Evolutionary conservation across 2,888 invertebrate genomes (phyloP).

Genomic region (Aphodius sticticus): DNA sequence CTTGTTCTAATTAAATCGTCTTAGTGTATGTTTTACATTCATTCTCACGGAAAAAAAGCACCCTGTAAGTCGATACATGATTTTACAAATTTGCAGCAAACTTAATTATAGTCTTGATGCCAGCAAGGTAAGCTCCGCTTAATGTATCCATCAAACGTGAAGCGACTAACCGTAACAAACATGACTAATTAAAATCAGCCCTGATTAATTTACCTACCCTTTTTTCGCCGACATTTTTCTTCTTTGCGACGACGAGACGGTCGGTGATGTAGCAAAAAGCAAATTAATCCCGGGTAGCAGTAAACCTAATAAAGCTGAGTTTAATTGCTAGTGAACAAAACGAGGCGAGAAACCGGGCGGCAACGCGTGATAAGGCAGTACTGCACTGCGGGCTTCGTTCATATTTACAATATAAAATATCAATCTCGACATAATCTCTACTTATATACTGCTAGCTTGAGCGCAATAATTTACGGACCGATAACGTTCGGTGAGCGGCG

Average conservation of each 20-base stretch:
- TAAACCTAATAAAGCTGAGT: background rate
- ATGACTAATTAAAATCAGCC: background rate
- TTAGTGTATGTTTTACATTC: too few species aligned
- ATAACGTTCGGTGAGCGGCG: background rate
- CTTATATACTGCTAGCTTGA: background rate
- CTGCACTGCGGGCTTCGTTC: background rate
- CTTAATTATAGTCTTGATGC: background rate
- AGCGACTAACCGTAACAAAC: background rate
- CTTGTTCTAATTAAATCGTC: too few species aligned
- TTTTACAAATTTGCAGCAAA: background rate
- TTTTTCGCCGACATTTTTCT: background rate
- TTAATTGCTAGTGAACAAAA: background rate
- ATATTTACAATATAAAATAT: background rate
- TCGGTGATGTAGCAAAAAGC: background rate
- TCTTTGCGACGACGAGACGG: background rate
- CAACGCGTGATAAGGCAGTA: background rate
- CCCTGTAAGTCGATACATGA: background rate
- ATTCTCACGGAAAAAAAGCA: too few species aligned
- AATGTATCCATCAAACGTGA: background rate
- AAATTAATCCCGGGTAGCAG: background rate
- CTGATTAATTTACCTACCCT: background rate
- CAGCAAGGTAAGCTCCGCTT: background rate
- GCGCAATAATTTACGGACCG: background rate
- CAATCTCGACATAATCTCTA: background rate
- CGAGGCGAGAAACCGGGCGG: slow-evolving; percentile 4